Conservation (phyloP, 2,113 vertebrate species). For the Bujurquina vittata region DNA sequence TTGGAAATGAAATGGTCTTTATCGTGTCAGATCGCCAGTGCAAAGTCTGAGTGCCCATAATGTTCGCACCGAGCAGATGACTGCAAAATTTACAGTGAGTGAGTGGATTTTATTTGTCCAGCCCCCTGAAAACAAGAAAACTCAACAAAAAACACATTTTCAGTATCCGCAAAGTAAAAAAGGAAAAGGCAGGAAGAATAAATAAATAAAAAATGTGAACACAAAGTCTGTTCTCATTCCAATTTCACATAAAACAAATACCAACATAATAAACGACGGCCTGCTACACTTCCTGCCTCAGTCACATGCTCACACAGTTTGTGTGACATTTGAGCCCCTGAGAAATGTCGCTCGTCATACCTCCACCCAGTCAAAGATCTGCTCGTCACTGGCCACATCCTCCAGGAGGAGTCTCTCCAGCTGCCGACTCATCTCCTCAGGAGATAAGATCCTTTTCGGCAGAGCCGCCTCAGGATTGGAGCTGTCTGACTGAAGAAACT, state of each 20-base stretch:
- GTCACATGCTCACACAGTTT: not conserved
- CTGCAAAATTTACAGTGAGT: too few species aligned
- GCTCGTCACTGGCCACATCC: constrained; percentile 93
- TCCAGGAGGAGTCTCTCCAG: constrained; percentile 93
- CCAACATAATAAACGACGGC: not conserved
- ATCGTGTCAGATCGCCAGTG: too few species aligned
- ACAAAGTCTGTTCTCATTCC: not conserved
- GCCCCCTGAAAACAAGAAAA: too few species aligned
- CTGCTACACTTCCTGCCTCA: not conserved
- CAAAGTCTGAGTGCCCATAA: too few species aligned
- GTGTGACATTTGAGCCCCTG: not conserved
- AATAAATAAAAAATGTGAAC: not conserved
- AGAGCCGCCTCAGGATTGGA: constrained; percentile 83
- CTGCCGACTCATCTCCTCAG: constrained; percentile 88
- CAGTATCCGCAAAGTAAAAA: not conserved
- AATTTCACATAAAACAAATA: not conserved
- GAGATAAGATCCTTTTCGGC: constrained; percentile 84
- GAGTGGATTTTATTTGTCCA: too few species aligned
- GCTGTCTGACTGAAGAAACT: constrained; percentile 87
- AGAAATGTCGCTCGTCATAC: constrained; percentile 68
- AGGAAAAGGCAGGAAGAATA: accelerated
- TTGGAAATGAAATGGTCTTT: too few species aligned
- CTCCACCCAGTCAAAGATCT: constrained; percentile 99
- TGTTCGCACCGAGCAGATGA: too few species aligned
- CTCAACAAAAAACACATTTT: not conserved